Conservation (phyloP, 64 coral and sea anemone species). For the Dendrophyllia cribrosa region DNA sequence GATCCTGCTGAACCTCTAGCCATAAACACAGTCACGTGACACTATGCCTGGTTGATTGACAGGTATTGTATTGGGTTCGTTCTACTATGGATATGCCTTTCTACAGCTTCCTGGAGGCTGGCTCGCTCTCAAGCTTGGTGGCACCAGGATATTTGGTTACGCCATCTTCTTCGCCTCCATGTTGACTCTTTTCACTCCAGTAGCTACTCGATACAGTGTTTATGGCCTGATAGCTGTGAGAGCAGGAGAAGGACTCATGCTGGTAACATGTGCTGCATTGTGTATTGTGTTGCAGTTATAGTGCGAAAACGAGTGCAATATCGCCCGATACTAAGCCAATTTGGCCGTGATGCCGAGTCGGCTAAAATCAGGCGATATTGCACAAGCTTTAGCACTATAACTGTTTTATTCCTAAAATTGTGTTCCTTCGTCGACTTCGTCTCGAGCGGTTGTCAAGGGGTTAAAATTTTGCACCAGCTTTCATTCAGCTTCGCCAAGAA, state of each 20-base stretch:
- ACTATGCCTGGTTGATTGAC: background rate
- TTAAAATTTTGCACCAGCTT: too few relatives aligned
- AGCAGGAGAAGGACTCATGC: slow-evolving; percentile 74
- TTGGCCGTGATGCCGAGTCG: too few relatives aligned
- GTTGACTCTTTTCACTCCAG: slow-evolving; percentile 84
- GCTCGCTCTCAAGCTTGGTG: slow-evolving; percentile 75
- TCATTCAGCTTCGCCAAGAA: too few relatives aligned
- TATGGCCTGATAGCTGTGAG: slow-evolving; percentile 81
- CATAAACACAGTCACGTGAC: background rate
- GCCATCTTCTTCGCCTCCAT: slow-evolving; percentile 85
- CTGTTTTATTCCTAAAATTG: too few relatives aligned
- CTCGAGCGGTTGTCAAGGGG: too few relatives aligned
- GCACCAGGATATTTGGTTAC: slow-evolving; percentile 90
- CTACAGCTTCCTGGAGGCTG: slow-evolving; percentile 83
- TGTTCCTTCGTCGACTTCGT: too few relatives aligned
- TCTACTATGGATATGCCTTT: slow-evolving; percentile 91
- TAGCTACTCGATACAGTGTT: slow-evolving; percentile 84
- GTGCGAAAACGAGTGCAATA: too few relatives aligned
- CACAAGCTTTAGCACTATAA: too few relatives aligned
- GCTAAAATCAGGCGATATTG: too few relatives aligned
- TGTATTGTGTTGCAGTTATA: too few relatives aligned
- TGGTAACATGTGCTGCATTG: slow-evolving; percentile 48
- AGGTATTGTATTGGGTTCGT: slow-evolving; percentile 84
- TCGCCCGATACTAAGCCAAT: too few relatives aligned
- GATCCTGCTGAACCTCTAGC: too few relatives aligned